Conservation (phyloP, 2,797 vertebrate genomes). For the Cottoperca gobio region DNA sequence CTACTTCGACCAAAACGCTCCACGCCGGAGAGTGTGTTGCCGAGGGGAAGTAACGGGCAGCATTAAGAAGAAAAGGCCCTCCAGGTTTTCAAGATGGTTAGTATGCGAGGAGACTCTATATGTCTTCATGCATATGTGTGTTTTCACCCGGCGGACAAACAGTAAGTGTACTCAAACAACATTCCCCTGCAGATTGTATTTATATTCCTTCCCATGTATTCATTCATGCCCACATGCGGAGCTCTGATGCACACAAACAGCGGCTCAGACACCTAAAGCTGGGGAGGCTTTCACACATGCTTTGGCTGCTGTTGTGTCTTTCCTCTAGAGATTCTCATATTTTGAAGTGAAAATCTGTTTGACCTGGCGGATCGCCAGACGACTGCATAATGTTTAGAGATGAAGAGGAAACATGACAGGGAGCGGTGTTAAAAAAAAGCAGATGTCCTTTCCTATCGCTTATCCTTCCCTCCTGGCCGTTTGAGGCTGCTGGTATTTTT, state of each 20-base stretch:
- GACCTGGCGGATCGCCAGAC: slow-evolving; percentile 62
- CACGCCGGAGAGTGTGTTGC: slow-evolving; percentile 41
- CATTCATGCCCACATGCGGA: slow-evolving; percentile 18
- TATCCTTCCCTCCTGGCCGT: slow-evolving; percentile 12
- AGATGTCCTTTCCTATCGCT: slow-evolving; percentile 41
- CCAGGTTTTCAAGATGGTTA: slow-evolving; percentile 70
- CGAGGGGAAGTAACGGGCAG: slow-evolving; percentile 65
- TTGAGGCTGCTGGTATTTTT: slow-evolving; percentile 64
- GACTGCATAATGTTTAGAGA: slow-evolving; percentile 67
- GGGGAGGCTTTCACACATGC: slow-evolving; percentile 27
- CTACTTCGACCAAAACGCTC: slow-evolving; percentile 77
- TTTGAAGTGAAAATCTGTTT: slow-evolving; percentile 57
- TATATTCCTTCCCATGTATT: slow-evolving; percentile 41
- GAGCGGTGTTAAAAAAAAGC: slow-evolving; percentile 53
- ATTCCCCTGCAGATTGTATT: slow-evolving; percentile 44
- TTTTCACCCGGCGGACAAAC: slow-evolving; percentile 71
- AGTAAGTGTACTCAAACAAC: slow-evolving; percentile 50
- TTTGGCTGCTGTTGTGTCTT: slow-evolving; percentile 23
- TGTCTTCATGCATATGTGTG: slow-evolving; percentile 1
- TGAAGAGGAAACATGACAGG: slow-evolving; percentile 69
- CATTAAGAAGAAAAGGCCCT: slow-evolving; percentile 70
- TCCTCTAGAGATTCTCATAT: slow-evolving; percentile 46
- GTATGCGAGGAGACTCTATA: slow-evolving; percentile 34
- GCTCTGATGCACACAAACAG: slow-evolving; percentile 41
- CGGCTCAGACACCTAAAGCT: slow-evolving; percentile 30